A percentile compares a stretch with the other conserved stretches of the same genome.
phyloP scores from a whole-genome alignment of 2,797 vertebrate genomes.

The Melanotaenia nigrans region DNA sequence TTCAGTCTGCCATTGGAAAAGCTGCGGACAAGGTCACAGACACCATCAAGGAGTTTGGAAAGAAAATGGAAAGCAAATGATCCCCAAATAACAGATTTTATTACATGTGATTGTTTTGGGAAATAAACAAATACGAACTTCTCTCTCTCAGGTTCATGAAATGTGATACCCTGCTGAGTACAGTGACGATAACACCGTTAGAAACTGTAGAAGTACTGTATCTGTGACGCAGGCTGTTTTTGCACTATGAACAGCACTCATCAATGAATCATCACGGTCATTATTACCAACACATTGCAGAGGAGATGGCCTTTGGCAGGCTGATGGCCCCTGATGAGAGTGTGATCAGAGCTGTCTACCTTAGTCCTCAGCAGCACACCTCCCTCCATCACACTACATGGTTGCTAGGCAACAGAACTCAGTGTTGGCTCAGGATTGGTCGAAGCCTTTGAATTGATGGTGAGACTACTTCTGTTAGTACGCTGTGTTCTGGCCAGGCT shows the following conservation, averaged over 20 bases:
- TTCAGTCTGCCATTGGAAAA: constrained; percentile 68
- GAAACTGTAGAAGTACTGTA: constrained; percentile 7
- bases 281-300: constrained; percentile 53
- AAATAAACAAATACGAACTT: constrained; percentile 63
- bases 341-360: constrained; percentile 72
- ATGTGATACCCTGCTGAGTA: constrained; percentile 29
- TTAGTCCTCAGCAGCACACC: constrained; percentile 63
- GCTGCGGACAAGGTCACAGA: constrained; percentile 74
- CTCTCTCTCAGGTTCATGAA: constrained; percentile 30
- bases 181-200: constrained; percentile 21
- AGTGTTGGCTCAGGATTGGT: constrained; percentile 76
- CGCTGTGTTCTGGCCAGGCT: constrained; percentile 67
- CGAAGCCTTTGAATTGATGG: constrained; percentile 74
- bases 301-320: constrained; percentile 63
- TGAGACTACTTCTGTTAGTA: constrained; percentile 74
- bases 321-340: constrained; percentile 63
- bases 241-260: constrained; percentile 24
- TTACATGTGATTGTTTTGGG: constrained; percentile 58
- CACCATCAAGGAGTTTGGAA: constrained; percentile 77
- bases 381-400: constrained; percentile 65
- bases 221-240: constrained; percentile 33
- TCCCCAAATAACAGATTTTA: constrained; percentile 29
- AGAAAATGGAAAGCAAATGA: constrained; percentile 77
- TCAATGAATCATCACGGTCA: constrained; percentile 43
- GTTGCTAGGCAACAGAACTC: constrained; percentile 91